Conservation (phyloP, 2,113 vertebrate genomes). For the Arothron firmamentum region DNA sequence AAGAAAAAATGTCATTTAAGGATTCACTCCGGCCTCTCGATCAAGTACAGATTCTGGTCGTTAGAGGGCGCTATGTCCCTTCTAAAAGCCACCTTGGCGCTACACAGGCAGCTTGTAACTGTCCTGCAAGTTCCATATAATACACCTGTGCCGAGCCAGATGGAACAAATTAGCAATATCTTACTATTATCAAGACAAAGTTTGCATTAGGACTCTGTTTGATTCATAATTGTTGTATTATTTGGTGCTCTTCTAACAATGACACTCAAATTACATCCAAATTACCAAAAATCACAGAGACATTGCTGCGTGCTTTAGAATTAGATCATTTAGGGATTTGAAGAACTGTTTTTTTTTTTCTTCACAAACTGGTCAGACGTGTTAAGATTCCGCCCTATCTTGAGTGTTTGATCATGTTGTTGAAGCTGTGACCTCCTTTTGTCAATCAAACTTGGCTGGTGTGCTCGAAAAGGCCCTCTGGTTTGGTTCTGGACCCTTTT, state of each 20-base stretch:
- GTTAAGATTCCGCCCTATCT: constrained; percentile 31
- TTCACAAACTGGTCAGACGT: not conserved
- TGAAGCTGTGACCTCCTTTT: constrained; percentile 65
- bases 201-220: constrained; percentile 63
- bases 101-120: constrained; percentile 25
- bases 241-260: constrained; percentile 72
- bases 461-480: constrained; percentile 37
- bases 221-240: too few species aligned
- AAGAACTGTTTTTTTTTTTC: constrained; percentile 18
- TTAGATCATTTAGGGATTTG: too few species aligned
- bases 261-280: constrained; percentile 60
- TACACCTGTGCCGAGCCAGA: constrained; percentile 76
- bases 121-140: constrained; percentile 62
- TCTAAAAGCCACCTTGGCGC: constrained; percentile 1
- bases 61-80: constrained; percentile 63
- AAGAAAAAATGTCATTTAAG: not conserved
- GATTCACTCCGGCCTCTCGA: too few species aligned
- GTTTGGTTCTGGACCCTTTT: constrained; percentile 43
- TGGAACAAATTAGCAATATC: constrained; percentile 75
- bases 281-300: constrained; percentile 45
- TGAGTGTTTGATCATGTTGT: constrained; percentile 38
- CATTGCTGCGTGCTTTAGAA: constrained; percentile 31
- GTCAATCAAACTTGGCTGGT: constrained; percentile 61
- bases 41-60: constrained; percentile 26
- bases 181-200: constrained; percentile 79